Conservation (phyloP, 2,888 invertebrate species). For the Meteorus colon region DNA sequence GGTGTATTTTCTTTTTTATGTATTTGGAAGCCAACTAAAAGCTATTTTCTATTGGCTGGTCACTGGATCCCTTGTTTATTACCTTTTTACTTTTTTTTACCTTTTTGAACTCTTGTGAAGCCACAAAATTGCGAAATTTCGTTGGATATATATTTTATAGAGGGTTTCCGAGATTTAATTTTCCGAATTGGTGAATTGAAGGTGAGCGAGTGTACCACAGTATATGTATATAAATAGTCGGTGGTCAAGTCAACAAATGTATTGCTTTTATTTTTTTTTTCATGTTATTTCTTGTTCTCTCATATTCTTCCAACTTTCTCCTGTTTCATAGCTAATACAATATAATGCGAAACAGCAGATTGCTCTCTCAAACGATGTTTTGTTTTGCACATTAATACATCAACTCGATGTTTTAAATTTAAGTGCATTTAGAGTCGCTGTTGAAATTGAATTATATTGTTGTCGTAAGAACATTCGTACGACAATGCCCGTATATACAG, state of each 20-base stretch:
- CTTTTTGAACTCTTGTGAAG: slow-evolving; percentile 63
- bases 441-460: slow-evolving; percentile 3
- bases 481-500: background rate
- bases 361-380: slow-evolving; percentile 36
- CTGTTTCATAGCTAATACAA: slow-evolving; percentile 30
- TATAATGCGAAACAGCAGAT: slow-evolving; percentile 40
- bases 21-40: slow-evolving; percentile 61
- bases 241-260: slow-evolving; percentile 29
- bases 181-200: slow-evolving; percentile 38
- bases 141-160: slow-evolving; percentile 59
- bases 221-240: slow-evolving; percentile 10
- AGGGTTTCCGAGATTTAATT: slow-evolving; percentile 62
- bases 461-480: slow-evolving; percentile 4
- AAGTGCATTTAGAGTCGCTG: background rate
- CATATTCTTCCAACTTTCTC: slow-evolving; percentile 27
- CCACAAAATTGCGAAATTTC: slow-evolving; percentile 61
- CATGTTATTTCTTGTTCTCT: slow-evolving; percentile 36
- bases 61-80: slow-evolving; percentile 38
- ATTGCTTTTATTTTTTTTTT: slow-evolving; percentile 6
- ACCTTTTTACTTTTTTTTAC: background rate
- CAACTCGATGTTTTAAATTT: slow-evolving; percentile 37
- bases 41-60: slow-evolving; percentile 47
- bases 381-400: slow-evolving; percentile 40
- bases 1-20: slow-evolving; percentile 36
- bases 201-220: background rate